phyloP scores from a whole-genome alignment of 2,113 vertebrate species.

The Pyrgilauda ruficollis region DNA sequence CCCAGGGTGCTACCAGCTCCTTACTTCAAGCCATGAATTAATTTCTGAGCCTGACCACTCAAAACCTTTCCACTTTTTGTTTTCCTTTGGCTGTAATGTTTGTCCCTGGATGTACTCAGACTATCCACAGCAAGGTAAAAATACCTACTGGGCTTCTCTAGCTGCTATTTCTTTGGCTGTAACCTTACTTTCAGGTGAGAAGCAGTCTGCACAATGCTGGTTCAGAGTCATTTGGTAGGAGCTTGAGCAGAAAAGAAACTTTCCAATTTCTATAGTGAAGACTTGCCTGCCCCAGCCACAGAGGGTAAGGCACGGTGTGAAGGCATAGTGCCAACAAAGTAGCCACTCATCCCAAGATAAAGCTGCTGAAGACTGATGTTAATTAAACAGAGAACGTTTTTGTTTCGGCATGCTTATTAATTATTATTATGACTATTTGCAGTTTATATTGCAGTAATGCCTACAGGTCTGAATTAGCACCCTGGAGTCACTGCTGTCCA shows the following conservation, averaged over 20 bases:
- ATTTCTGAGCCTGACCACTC: background rate
- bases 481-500: background rate
- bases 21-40: background rate
- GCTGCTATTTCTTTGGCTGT: background rate
- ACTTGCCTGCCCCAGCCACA: background rate
- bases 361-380: background rate
- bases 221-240: background rate
- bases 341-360: constrained; percentile 30
- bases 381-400: constrained; percentile 10
- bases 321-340: background rate
- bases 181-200: background rate
- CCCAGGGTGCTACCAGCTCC: background rate
- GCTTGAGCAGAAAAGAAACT: background rate
- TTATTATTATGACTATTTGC: constrained; percentile 26
- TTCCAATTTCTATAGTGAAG: background rate
- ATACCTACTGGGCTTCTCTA: background rate
- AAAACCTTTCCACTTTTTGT: background rate
- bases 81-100: background rate
- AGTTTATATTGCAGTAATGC: constrained; percentile 11
- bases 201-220: background rate
- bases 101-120: background rate
- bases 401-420: constrained; percentile 51
- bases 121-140: background rate
- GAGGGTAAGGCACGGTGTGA: background rate
- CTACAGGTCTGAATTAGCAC: constrained; percentile 27